A percentile compares a stretch with the other conserved stretches of the same genome.
Evolutionary conservation across 2,888 invertebrate species (phyloP).

Genomic region (Onchidella celtica): DNA sequence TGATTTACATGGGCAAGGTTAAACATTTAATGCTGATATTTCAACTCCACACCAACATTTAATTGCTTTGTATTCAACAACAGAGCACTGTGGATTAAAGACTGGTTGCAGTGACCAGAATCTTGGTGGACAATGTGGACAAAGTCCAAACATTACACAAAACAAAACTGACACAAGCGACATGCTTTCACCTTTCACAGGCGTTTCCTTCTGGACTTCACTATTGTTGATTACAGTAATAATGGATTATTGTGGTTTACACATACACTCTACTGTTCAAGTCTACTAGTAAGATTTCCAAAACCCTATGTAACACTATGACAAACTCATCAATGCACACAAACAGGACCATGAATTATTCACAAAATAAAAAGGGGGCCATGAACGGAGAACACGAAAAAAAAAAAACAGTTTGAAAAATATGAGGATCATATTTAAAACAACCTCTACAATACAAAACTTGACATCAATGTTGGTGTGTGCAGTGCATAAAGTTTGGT

Average conservation of each 20-base stretch:
- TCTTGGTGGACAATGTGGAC: no score
- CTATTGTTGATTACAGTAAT: neutral
- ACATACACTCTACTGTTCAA: neutral
- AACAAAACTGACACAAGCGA: neutral
- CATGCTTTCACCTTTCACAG: neutral
- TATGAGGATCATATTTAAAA: no score
- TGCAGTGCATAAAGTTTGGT: neutral
- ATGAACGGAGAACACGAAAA: neutral
- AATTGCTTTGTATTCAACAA: neutral
- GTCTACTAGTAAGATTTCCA: neutral
- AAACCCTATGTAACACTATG: neutral
- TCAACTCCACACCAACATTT: neutral
- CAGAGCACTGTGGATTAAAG: neutral
- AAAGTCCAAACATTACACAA: neutral
- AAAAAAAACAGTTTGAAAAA: neutral
- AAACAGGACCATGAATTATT: conserved; percentile 24
- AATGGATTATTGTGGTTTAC: conserved; percentile 20
- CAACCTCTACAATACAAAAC: conserved; percentile 29
- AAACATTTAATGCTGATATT: conserved; percentile 35
- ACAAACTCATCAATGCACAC: conserved; percentile 3
- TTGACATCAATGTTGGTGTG: conserved; percentile 21
- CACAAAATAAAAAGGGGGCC: neutral
- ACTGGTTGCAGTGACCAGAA: conserved; percentile 38
- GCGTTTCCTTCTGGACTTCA: neutral
- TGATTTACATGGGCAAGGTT: conserved; percentile 6